Percentiles rank a stretch among this genome's conserved stretches.
phyloP scores from a whole-genome alignment of 1,140 invertebrate species.

The Euschistus heros region DNA sequence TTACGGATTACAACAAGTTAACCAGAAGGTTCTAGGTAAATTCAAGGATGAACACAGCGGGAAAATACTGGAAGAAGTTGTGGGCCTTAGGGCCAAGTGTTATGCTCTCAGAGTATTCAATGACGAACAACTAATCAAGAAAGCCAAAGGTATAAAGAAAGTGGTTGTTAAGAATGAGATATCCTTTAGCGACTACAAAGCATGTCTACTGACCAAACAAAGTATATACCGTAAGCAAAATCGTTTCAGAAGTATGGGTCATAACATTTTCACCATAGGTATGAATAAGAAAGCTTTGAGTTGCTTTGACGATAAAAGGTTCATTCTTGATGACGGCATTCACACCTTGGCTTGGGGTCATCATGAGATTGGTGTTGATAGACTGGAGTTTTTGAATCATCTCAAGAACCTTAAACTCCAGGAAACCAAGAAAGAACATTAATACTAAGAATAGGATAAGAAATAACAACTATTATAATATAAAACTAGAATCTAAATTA shows the following conservation, averaged over 20 bases:
- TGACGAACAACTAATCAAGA: conserved; percentile 26
- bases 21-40: neutral
- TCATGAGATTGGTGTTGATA: conserved; percentile 14
- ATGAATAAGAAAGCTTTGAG: neutral
- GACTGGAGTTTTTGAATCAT: conserved; percentile 5
- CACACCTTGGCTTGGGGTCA: conserved; percentile 26
- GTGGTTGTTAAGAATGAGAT: conserved; percentile 25
- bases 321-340: conserved; percentile 19
- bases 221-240: neutral
- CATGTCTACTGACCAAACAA: neutral
- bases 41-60: conserved; percentile 27
- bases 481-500: too few species aligned
- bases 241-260: conserved; percentile 19
- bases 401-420: neutral
- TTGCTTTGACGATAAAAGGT: conserved; percentile 19
- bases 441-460: neutral
- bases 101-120: conserved; percentile 32
- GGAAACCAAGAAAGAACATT: neutral
- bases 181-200: conserved; percentile 23
- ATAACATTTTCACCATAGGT: conserved; percentile 24
- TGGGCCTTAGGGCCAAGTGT: conserved; percentile 37
- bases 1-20: neutral
- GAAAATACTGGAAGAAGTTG: conserved; percentile 39
- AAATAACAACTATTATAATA: too few species aligned
- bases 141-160: conserved; percentile 31